Evolutionary conservation across 2,888 invertebrate species (phyloP), one percentile per base, ranked within the genome.

Genomic region (Drosophila austrosaltans): DNA sequence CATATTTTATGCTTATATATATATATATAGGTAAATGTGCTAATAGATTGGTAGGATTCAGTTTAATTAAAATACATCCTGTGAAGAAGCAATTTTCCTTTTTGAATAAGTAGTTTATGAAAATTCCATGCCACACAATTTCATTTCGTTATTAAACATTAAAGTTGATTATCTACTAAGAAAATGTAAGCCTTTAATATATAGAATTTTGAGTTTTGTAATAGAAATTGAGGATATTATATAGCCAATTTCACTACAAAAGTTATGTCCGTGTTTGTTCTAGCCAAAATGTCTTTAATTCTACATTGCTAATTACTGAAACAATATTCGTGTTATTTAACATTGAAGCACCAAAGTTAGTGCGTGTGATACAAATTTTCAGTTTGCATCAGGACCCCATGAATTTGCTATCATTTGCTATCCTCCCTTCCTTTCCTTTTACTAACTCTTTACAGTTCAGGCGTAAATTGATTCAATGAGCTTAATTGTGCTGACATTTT

Each of bases 401-500:
- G 22, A 48, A 32, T 7, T 7, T 57, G 32, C 16, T 22, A 6
- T 48, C 16, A 20, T 44, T 16, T 44, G 44, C 20, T 42, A 44
- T 10, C 8, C 44, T 12, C 2, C 32, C 5, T 32, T 36, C 8
- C 36, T 8, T 8, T 2, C 36, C 8, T 36, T 7, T 25, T 48
- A 10, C 25, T 25, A 48, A 48, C 48, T 25, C 22, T 22, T 48
- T 48, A 8, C 4, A 48, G 48, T 10, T 12, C 22, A 65, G 71
- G 66, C 84, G 79, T 74, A 78, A 84, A 83, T 80, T 85, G 75
- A 86, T 81, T 87, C 89, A 81, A 79, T 83, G 71, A 70, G 82
- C 77, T 77, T 79, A 89, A 90, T 88, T 90, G 80, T 71, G 81
- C 72, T 82, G 84, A 89, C 84, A 89, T 80, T 89, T 89, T 77